phyloP scores from a whole-genome alignment of 2,797 vertebrate species.

The Spinibarbus caldwelli region DNA sequence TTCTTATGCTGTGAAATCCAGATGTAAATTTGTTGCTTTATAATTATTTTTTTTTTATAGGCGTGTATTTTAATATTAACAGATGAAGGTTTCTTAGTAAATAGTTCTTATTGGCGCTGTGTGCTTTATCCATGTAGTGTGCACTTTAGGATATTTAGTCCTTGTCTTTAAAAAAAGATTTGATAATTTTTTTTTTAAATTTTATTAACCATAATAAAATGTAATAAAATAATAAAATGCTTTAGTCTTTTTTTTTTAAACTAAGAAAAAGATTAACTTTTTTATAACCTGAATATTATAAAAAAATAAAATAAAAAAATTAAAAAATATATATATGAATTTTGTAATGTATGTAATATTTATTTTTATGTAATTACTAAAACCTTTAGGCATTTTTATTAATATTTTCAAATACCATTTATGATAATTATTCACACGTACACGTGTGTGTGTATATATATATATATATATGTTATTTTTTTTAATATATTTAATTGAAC shows the following conservation, averaged over 20 bases:
- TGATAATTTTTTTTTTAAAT: not conserved
- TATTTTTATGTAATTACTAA: not conserved
- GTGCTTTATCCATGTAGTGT: not conserved
- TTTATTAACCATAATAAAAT: not conserved
- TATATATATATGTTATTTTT: too few relatives aligned
- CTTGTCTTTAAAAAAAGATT: not conserved
- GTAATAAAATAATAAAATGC: too few relatives aligned
- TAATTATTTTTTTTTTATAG: not conserved
- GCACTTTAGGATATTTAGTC: not conserved
- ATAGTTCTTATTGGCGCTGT: not conserved
- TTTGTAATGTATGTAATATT: too few relatives aligned
- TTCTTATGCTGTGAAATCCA: slow-evolving; percentile 2
- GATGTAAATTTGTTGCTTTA: not conserved
- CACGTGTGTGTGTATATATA: too few relatives aligned
- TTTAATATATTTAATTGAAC: too few relatives aligned
- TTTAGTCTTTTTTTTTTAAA: not conserved
- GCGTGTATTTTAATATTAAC: not conserved
- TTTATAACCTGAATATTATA: too few relatives aligned
- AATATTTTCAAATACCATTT: not conserved
- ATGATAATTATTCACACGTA: not conserved
- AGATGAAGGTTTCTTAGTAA: not conserved
- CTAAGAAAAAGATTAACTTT: too few relatives aligned
- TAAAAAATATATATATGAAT: too few relatives aligned
- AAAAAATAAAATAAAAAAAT: too few relatives aligned
- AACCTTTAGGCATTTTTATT: not conserved